Conservation (phyloP, 2,113 vertebrate species). For the Eulemur rufifrons region DNA sequence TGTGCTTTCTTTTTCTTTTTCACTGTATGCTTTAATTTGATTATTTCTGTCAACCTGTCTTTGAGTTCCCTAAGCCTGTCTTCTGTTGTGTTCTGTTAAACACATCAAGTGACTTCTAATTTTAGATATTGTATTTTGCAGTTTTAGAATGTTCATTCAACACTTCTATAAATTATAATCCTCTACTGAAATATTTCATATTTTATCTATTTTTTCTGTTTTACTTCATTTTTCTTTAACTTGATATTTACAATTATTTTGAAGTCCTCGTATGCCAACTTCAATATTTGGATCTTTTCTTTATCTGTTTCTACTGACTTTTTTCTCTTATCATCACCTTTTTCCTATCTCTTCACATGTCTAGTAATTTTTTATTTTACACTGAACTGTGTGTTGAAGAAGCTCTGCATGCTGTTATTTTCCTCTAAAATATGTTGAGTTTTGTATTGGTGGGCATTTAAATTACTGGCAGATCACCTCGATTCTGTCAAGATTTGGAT, state of each 20-base stretch:
- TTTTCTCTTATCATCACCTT: background rate
- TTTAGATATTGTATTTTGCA: background rate
- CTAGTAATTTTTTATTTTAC: background rate
- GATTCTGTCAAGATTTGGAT: background rate
- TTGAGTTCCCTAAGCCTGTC: background rate
- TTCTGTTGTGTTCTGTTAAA: background rate
- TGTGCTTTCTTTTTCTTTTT: background rate
- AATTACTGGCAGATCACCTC: background rate
- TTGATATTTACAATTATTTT: background rate
- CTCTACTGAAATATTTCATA: background rate
- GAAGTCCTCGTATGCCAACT: background rate
- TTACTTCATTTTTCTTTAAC: background rate
- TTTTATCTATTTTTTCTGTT: background rate
- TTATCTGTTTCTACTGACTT: background rate
- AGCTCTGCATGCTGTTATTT: background rate
- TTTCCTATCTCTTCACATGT: background rate
- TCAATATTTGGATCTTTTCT: background rate
- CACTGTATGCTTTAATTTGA: background rate
- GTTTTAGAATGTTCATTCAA: background rate
- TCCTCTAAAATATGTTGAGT: background rate
- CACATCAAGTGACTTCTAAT: background rate
- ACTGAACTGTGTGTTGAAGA: background rate
- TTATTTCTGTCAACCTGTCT: background rate
- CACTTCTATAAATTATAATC: background rate
- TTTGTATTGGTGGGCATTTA: background rate